Evolutionary conservation across 23 tunicate species (phyloP).

Genomic region (Trididemnum miniatum): DNA sequence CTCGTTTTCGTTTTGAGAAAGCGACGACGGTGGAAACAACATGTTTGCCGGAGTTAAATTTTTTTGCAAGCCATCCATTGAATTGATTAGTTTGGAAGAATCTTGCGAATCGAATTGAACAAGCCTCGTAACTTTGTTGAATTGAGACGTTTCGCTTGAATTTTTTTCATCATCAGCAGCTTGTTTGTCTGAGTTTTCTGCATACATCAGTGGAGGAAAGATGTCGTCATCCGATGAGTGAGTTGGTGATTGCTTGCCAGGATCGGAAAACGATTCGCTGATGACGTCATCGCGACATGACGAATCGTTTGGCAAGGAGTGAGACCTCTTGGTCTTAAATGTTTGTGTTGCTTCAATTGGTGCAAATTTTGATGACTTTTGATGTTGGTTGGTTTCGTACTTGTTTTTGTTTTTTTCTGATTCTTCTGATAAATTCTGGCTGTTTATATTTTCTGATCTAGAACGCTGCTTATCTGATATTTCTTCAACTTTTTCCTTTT

Average conservation of each 20-base stretch:
- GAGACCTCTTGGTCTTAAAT: slow-evolving; percentile 28
- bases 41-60: neutral
- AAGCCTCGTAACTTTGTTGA: neutral
- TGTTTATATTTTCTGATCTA: neutral
- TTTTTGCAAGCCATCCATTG: neutral
- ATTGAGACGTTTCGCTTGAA: neutral
- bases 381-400: neutral
- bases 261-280: slow-evolving; percentile 49
- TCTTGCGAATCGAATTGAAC: neutral
- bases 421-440: neutral
- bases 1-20: neutral
- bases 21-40: neutral
- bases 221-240: neutral
- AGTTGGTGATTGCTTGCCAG: slow-evolving; percentile 42
- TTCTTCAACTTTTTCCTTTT: neutral
- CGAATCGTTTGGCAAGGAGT: slow-evolving; percentile 28
- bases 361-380: neutral
- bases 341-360: neutral
- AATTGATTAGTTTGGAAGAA: neutral
- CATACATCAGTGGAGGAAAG: neutral
- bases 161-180: neutral
- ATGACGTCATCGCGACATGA: neutral
- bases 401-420: neutral
- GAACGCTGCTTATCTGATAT: neutral
- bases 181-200: neutral